Evolutionary conservation across 2,797 vertebrate genomes (phyloP).

Genomic region (Spinus pinus): DNA sequence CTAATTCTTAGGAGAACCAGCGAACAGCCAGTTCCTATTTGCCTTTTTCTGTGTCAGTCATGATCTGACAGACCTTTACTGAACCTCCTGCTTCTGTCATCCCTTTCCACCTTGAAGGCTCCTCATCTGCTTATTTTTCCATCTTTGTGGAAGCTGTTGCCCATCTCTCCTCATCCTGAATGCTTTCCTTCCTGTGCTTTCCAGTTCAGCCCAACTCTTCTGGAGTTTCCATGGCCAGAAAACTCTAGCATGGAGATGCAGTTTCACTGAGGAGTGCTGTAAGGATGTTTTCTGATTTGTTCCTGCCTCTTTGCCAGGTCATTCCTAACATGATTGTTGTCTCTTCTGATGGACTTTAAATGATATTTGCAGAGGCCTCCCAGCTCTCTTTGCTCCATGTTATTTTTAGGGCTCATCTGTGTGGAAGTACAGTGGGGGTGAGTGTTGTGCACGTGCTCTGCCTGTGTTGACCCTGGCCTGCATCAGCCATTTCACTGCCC

Average conservation of each 20-base stretch:
- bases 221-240: neutral
- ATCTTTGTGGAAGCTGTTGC: neutral
- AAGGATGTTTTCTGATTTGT: neutral
- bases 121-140: neutral
- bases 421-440: neutral
- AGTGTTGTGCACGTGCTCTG: neutral
- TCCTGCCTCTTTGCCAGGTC: neutral
- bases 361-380: neutral
- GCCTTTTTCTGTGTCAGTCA: neutral
- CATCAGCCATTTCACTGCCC: neutral
- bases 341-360: neutral
- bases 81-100: neutral
- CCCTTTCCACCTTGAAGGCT: neutral
- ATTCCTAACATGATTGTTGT: neutral
- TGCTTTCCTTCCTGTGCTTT: neutral
- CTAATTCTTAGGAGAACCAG: neutral
- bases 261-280: neutral
- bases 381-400: neutral
- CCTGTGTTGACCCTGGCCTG: neutral
- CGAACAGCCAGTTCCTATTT: neutral
- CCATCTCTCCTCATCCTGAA: neutral
- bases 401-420: neutral
- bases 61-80: neutral
- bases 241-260: neutral
- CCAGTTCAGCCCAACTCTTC: neutral